Conservation (phyloP, 2,888 invertebrate species). For the Stegophylla sp. region DNA sequence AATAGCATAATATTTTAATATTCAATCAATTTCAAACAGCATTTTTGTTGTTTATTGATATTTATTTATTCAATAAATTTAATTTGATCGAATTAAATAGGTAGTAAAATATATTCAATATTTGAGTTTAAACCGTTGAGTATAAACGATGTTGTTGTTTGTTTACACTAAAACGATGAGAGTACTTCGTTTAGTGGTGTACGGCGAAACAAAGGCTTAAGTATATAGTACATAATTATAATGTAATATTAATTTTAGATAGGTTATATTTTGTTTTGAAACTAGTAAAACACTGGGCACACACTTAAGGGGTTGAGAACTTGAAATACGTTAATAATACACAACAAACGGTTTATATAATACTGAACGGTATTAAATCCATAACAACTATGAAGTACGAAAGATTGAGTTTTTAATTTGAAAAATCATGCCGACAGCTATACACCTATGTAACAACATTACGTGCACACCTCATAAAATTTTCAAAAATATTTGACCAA, state of each 20-base stretch:
- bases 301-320: neutral
- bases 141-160: neutral
- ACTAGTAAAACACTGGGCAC: neutral
- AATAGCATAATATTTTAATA: too few relatives aligned
- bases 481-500: too few relatives aligned
- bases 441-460: too few relatives aligned
- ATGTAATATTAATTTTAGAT: neutral
- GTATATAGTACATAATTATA: neutral
- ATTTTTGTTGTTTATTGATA: too few relatives aligned
- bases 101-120: neutral
- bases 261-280: constrained; percentile 26
- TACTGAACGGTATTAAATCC: neutral
- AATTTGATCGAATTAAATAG: neutral
- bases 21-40: neutral
- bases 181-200: constrained; percentile 12
- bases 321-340: neutral
- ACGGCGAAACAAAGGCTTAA: neutral
- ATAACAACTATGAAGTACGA: neutral
- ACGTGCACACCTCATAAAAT: too few relatives aligned
- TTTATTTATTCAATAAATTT: too few relatives aligned
- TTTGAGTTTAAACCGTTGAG: neutral
- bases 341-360: neutral
- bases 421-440: neutral
- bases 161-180: neutral
- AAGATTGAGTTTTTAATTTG: neutral